Evolutionary conservation across 2,888 invertebrate genomes (phyloP).

Genomic region (Drosophila atroscutellata): DNA sequence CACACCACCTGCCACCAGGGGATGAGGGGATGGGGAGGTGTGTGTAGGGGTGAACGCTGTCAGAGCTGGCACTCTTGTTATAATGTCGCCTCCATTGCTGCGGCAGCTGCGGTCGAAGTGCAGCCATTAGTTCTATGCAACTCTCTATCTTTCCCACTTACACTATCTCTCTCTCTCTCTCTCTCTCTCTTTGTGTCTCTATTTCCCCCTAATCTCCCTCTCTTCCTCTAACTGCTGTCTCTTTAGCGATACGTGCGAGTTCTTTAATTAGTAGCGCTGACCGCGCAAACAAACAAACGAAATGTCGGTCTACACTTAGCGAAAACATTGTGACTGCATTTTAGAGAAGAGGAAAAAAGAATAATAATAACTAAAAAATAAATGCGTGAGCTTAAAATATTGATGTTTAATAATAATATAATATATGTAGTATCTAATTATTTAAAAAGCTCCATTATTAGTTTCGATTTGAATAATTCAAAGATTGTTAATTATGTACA

Average conservation of each 20-base stretch:
- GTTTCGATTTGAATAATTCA: too few relatives aligned
- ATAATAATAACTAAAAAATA: too few relatives aligned
- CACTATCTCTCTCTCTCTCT: neutral
- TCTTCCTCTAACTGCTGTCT: neutral
- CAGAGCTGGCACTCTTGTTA: slow-evolving; percentile 26
- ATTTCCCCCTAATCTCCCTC: neutral
- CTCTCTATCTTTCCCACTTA: neutral
- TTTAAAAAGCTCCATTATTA: too few relatives aligned
- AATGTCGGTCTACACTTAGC: neutral
- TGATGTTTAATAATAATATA: too few relatives aligned
- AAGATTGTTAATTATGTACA: too few relatives aligned
- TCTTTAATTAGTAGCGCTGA: slow-evolving; percentile 73
- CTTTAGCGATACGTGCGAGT: slow-evolving; percentile 57
- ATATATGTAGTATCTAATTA: too few relatives aligned
- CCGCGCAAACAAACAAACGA: slow-evolving; percentile 40
- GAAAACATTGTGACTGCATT: neutral
- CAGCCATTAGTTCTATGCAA: slow-evolving; percentile 77
- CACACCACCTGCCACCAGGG: neutral
- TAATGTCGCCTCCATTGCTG: slow-evolving; percentile 51
- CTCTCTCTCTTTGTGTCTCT: neutral
- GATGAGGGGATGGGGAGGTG: neutral
- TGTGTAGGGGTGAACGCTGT: neutral
- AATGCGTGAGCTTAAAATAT: too few relatives aligned
- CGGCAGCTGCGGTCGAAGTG: slow-evolving; percentile 72
- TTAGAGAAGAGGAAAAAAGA: neutral